Evolutionary conservation across 2,113 vertebrate genomes (phyloP).

Genomic region (Cairina moschata): DNA sequence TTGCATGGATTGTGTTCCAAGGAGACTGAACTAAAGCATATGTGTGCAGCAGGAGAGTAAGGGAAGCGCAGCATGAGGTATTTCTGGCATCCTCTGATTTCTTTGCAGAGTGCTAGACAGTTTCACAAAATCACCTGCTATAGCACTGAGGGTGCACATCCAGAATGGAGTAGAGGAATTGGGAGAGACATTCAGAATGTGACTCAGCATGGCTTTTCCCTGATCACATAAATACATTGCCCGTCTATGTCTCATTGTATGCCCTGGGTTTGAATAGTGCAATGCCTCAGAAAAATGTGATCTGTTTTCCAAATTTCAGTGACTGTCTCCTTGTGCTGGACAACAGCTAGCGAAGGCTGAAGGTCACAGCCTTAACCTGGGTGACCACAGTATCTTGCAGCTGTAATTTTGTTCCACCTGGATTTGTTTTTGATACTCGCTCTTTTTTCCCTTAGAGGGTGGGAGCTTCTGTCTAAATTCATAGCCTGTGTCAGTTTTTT

Average conservation of each 20-base stretch:
- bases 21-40: neutral
- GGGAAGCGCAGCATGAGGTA: neutral
- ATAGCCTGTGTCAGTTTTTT: neutral
- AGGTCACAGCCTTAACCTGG: neutral
- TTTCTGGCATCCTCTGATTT: neutral
- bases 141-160: neutral
- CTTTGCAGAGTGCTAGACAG: neutral
- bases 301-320: neutral
- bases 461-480: neutral
- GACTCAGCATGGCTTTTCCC: neutral
- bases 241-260: rapidly evolving
- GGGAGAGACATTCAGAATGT: neutral
- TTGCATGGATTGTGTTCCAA: neutral
- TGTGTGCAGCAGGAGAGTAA: neutral
- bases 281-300: neutral
- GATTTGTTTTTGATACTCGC: neutral
- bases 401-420: neutral
- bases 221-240: neutral
- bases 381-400: neutral
- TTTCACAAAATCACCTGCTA: neutral
- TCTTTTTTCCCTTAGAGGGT: neutral
- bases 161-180: neutral
- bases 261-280: neutral
- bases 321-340: neutral
- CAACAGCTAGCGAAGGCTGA: neutral